A percentile compares a stretch with the other conserved stretches of the same genome.
Evolutionary conservation across 2,797 vertebrate genomes (phyloP).

Genomic region (Antennarius maculatus): DNA sequence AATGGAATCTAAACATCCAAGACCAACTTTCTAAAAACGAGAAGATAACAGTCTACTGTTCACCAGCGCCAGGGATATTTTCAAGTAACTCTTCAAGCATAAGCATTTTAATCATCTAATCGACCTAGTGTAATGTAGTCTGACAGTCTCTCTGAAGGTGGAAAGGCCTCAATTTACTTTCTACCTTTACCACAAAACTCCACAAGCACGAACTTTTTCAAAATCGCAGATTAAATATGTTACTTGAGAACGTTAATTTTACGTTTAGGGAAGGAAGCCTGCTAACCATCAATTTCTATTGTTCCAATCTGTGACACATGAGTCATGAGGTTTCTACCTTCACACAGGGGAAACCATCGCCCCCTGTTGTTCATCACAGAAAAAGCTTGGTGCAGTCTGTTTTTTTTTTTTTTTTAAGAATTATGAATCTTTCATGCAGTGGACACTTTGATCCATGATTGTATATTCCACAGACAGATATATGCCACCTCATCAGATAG

Average conservation of each 20-base stretch:
- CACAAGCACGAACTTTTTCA: conserved; percentile 18
- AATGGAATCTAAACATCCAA: conserved; percentile 23
- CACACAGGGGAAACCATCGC: conserved; percentile 5
- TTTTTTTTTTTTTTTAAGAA: conserved; percentile 29
- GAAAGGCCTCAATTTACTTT: conserved; percentile 32
- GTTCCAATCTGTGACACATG: conserved; percentile 29
- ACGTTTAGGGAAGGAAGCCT: conserved; percentile 27
- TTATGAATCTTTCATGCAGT: conserved; percentile 50
- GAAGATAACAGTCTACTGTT: conserved; percentile 43
- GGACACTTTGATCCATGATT: conserved; percentile 65
- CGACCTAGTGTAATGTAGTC: conserved; percentile 14
- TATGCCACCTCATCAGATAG: conserved; percentile 27
- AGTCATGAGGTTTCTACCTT: conserved; percentile 28
- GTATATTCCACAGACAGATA: conserved; percentile 41
- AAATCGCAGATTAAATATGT: conserved; percentile 29
- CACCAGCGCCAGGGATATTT: conserved; percentile 41
- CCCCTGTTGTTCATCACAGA: conserved; percentile 30
- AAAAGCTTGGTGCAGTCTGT: conserved; percentile 14
- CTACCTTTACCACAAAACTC: conserved; percentile 29
- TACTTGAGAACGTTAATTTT: conserved; percentile 34
- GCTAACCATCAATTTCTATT: conserved; percentile 26
- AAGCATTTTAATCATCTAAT: conserved; percentile 53
- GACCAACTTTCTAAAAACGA: conserved; percentile 30
- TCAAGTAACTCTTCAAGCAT: conserved; percentile 26
- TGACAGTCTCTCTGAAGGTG: conserved; percentile 33